Evolutionary conservation across 1,140 invertebrate species (phyloP).

Genomic region (Ceratina calcarata): DNA sequence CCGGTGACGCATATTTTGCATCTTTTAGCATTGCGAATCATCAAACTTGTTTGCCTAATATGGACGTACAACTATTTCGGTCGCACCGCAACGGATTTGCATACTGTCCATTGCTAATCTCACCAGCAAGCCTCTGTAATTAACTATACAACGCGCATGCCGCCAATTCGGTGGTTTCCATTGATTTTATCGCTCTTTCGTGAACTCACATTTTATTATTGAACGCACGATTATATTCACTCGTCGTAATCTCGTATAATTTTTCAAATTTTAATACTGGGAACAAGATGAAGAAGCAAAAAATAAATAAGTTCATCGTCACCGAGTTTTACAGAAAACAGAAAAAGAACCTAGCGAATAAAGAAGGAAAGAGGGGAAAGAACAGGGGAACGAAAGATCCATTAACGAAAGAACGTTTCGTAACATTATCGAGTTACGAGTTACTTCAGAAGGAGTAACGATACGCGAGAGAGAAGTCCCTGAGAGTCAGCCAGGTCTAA

Average conservation of each 20-base stretch:
- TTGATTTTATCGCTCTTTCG: not conserved
- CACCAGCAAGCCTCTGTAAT: not conserved
- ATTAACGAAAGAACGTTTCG: constrained; percentile 16
- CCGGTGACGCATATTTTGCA: not conserved
- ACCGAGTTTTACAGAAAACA: not conserved
- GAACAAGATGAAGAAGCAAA: too few species aligned
- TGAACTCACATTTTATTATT: not conserved
- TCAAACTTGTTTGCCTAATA: not conserved
- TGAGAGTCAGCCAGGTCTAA: not conserved
- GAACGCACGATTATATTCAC: not conserved
- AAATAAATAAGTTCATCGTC: too few species aligned
- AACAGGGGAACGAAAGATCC: not conserved
- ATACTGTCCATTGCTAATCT: not conserved
- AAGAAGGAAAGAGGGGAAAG: not conserved
- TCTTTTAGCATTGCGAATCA: not conserved
- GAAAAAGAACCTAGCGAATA: not conserved
- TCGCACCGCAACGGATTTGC: not conserved
- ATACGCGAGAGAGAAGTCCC: not conserved
- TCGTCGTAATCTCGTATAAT: not conserved
- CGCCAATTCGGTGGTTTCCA: not conserved
- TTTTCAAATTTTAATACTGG: too few species aligned
- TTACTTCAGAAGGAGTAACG: not conserved
- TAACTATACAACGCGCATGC: not conserved
- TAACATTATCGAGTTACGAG: constrained; percentile 1
- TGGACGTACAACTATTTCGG: not conserved